phyloP scores from a whole-genome alignment of 1,140 invertebrate species.

The Caenorhabditis tropicalis region DNA sequence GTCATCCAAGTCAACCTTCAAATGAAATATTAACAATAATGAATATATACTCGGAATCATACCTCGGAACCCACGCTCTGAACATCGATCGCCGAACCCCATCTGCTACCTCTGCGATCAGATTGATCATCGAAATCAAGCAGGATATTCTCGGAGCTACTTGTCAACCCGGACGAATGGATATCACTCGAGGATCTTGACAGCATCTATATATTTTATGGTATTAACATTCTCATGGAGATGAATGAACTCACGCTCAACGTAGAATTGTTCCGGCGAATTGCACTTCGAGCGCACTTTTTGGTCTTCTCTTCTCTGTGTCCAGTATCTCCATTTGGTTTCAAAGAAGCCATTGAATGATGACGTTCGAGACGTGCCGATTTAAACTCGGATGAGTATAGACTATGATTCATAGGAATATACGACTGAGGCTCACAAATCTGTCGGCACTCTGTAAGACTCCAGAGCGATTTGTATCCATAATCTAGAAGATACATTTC shows the following conservation, averaged over 20 bases:
- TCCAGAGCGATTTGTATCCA: conserved; percentile 80
- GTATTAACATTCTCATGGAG: neutral
- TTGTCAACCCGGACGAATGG: neutral
- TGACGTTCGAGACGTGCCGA: conserved; percentile 18
- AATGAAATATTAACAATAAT: neutral
- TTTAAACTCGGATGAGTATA: neutral
- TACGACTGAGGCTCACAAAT: neutral
- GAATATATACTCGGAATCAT: neutral
- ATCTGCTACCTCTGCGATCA: neutral
- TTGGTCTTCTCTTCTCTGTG: neutral
- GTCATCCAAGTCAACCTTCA: neutral
- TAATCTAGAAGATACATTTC: conserved; percentile 92
- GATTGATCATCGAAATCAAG: neutral
- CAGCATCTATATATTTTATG: neutral
- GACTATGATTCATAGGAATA: conserved; percentile 15
- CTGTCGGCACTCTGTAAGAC: neutral
- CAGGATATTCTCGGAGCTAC: neutral
- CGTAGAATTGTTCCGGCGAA: conserved; percentile 3
- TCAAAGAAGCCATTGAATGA: conserved; percentile 13
- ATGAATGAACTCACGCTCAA: neutral
- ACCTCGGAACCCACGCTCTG: neutral
- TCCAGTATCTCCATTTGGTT: neutral
- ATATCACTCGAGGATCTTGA: neutral
- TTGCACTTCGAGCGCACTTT: neutral
- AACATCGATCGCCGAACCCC: conserved; percentile 6